Base-by-base conservation (phyloP, 1,140 invertebrate genomes). In the Drosophila rhopaloa region DNA sequence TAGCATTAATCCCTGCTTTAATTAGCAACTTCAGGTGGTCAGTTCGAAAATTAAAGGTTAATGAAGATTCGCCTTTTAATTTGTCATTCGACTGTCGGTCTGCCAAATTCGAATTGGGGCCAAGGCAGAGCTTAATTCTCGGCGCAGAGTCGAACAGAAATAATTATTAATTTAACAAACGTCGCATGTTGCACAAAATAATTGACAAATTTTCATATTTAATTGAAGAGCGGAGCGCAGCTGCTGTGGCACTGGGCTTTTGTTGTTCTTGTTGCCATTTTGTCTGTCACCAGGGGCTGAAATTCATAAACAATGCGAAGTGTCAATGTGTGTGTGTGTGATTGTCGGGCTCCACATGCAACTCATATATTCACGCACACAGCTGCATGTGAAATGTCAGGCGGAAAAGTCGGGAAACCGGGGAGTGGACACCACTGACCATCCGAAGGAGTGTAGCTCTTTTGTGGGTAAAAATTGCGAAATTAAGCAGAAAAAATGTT, bases 161-260 rank as follows among this genome's bases (percentile, higher is more conserved):
- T 79, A 89, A 88, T 89, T 88, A 89, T 81, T 84, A 89, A 88
- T 88, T 88, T 83, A 88, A 88, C 84, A 88, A 89, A 78, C 71
- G 84, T 88, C 84, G 84, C 84, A 89, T 88, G 84, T 89, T 89
- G 80, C 77, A 80, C 84, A 89, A 89, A 89, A 89, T 89, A 89
- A 89, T 89, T 89, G 84, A 89, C 84, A 89, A 89, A 89, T 89
- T 89, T 89, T 89, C 84, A 89, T 89, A 89, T 89, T 89, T 89
- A 89, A 89, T 89, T 89, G 85, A 89, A 72, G 80, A 86, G 79
- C 60, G 79, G 43, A 76, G 72, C 76, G 65, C 83, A 88, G 83
- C 83, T 88, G 83, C 59, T 51, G 60, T 67, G 62, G 54, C 72
- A 57, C 41, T 63, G 40, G 76, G 4, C 48, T 53, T 63, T 24